Evolutionary conservation across 2,113 vertebrate genomes (phyloP), one percentile per base, ranked within the genome.

Genomic region (Gulo gulo): DNA sequence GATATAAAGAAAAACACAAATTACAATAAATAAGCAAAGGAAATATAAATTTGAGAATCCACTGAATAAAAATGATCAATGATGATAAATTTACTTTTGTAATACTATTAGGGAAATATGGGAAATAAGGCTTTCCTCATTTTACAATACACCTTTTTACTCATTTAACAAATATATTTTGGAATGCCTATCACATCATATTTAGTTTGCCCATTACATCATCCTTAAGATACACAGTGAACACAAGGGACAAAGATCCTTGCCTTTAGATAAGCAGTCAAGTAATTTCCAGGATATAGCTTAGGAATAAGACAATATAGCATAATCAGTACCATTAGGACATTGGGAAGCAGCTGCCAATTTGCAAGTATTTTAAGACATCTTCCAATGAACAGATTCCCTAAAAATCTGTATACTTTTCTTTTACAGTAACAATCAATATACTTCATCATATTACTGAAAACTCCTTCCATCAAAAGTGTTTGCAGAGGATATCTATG

Each of bases 341-440:
- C 65, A 42, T 18, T 94, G 3, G 59, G 36, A 94, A 96, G 52
- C 65, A 83, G 78, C 24, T 91, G n/a, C n/a, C 65, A 89, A 24
- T 96, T 95, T 95, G 52, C 42, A 85, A 93, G 31, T 34, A 82
- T 88, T 95, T 94, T 92, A 94, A 97, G 50, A 23, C 31, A 73
- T 84, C 31, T 88, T 82, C 93, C 89, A 94, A 86, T 79, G 79
- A 96, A 89, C 73, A 95, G 65, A 95, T 29, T 96, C 76, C 69
- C 81, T 97, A 13, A 95, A 96, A 97, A 82, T 94, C 84, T 91
- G 71, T 88, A 97, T 23, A 9, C 29, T 91, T 88, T 94, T 50
- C 26, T 78, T 97, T 93, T 67, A 94, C n/a, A 95, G 76, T 96
- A 92, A 82, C 36, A 92, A 95, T 95, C 91, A 97, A 81, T 95